Base-by-base conservation (phyloP, 1,140 invertebrate species). In the Drosophila bocki region DNA sequence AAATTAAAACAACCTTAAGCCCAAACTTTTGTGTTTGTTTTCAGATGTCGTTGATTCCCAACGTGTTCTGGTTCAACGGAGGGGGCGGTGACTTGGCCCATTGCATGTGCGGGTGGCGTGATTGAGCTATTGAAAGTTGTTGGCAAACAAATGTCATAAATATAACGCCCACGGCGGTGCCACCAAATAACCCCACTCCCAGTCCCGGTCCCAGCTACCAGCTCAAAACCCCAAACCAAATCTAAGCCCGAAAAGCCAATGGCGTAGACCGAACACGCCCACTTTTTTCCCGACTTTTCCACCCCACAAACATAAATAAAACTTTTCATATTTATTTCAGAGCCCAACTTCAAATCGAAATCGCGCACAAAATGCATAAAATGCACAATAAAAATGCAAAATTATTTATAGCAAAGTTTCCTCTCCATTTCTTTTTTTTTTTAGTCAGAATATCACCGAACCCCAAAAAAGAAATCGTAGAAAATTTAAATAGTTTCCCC, bases 321-420 rank as follows among this genome's bases (percentile, higher is more conserved):
- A 88, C 75, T 88, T 88, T 88, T 88, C 85, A 90, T 84, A 90
- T 88, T 90, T 88, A 90, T 90, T 88, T 90, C 85, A 75, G 78
- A 81, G 63, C 78, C 45, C 70, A 88, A 88, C 85, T 88, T 85
- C 78, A 80, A 90, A 88, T 90, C 84, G 81, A 88, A 70, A 78
- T 75, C 81, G 65, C 65, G 71, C 62, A 62, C 64, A 61, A 76
- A 84, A 88, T 88, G 85, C 81, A 88, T 78, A 88, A 88, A 88
- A 90, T 90, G 81, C 85, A 90, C 85, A 84, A 88, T 84, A 90
- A 90, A 90, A 84, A 90, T 88, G 85, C 84, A 84, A 88, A 90
- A 85, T 88, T 88, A 90, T 90, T 88, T 88, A 88, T 88, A 81
- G 81, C 62, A 90, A 88, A 90, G 74, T 86, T 86, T 81, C 51